phyloP scores from a whole-genome alignment of 35 echinoderm and acorn worm genomes.

The Acanthaster planci region DNA sequence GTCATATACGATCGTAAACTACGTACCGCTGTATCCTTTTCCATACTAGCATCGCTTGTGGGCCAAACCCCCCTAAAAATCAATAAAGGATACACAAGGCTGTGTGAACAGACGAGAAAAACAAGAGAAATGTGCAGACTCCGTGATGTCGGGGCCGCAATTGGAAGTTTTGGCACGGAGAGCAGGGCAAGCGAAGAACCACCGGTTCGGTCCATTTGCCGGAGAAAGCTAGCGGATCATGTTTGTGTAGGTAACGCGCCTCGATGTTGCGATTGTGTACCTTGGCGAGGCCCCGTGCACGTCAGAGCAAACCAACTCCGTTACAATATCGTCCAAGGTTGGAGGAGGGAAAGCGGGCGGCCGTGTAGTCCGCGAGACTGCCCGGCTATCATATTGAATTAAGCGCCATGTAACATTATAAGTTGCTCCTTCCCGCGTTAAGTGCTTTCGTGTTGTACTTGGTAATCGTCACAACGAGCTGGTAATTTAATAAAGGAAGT shows the following conservation, averaged over 20 bases:
- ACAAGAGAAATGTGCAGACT: neutral
- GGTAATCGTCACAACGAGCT: conserved; percentile 16
- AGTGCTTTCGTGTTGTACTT: conserved; percentile 22
- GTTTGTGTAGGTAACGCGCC: conserved; percentile 14
- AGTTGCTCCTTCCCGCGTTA: conserved; percentile 15
- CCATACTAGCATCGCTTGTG: too few relatives aligned
- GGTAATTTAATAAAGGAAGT: conserved; percentile 26
- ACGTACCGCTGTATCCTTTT: too few relatives aligned
- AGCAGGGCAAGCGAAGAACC: neutral
- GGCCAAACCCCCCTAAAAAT: too few relatives aligned
- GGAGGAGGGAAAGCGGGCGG: neutral
- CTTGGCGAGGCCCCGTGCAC: neutral
- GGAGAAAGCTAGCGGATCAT: conserved; percentile 14
- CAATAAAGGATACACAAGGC: neutral
- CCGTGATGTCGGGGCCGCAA: neutral
- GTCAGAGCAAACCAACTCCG: conserved; percentile 2
- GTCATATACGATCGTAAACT: too few relatives aligned
- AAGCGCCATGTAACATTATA: conserved; percentile 23
- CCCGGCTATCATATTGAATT: conserved; percentile 17
- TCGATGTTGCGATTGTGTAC: conserved; percentile 21
- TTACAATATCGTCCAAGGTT: neutral
- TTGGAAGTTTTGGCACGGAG: conserved; percentile 13
- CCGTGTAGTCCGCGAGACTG: too few relatives aligned
- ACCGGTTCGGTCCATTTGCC: conserved; percentile 12
- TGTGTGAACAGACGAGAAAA: neutral